These are phyloP conservation scores for Acronicta leporina DNA, from an alignment of 2,888 invertebrate species.

Conservation along the genomic window DNA sequence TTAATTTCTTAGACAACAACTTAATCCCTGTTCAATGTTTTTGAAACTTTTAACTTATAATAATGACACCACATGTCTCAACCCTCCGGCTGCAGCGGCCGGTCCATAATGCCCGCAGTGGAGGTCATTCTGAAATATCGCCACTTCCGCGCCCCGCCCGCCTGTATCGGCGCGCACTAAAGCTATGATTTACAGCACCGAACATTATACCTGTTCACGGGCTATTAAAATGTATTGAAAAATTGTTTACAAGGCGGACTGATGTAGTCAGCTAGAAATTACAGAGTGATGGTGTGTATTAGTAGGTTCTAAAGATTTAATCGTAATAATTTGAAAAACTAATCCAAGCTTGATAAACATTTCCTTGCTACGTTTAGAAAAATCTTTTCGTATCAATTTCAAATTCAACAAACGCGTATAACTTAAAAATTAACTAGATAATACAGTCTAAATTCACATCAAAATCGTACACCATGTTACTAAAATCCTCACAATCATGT, in stretches of 20 bases:
- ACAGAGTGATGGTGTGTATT: not conserved
- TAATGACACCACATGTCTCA: constrained; percentile 16
- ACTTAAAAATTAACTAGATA: not conserved
- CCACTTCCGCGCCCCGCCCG: constrained; percentile 39
- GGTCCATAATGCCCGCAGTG: constrained; percentile 29
- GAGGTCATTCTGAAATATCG: constrained; percentile 53
- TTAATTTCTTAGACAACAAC: not conserved
- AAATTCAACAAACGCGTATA: too few species aligned
- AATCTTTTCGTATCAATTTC: too few species aligned
- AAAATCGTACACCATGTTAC: constrained; percentile 8
- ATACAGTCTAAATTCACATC: not conserved
- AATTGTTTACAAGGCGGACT: constrained; percentile 17
- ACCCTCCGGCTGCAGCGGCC: constrained; percentile 24
- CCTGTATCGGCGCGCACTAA: constrained; percentile 48
- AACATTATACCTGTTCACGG: constrained; percentile 44
- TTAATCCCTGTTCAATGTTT: constrained; percentile 3
- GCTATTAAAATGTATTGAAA: constrained; percentile 36
- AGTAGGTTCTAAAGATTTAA: not conserved
- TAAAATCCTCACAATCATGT: constrained; percentile 21
- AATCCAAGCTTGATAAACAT: too few species aligned
- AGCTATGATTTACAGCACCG: constrained; percentile 49
- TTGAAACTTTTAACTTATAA: constrained; percentile 12
- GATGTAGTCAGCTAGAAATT: not conserved
- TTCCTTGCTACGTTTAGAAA: too few species aligned
- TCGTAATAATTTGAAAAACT: too few species aligned